Evolutionary conservation across 2,888 invertebrate genomes (phyloP), one percentile per base, ranked within the genome.

Genomic region (Cataglyphis albicans): DNA sequence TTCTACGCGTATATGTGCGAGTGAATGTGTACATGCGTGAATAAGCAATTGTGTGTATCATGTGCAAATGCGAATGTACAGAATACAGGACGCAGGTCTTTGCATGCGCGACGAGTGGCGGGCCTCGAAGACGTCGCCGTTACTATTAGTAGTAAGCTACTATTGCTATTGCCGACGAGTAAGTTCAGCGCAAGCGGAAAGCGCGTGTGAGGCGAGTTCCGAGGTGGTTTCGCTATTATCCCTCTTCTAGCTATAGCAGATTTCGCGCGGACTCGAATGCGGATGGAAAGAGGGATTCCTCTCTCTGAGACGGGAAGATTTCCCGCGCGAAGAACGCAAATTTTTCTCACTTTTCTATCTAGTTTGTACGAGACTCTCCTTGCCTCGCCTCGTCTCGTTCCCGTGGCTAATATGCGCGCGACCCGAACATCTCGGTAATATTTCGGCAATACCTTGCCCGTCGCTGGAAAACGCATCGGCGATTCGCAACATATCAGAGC

Each of bases 321-420:
- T 25, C 63, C 52, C 44, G 59, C 72, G 81, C 67, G 81, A 81
- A 44, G 41, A n/a, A 88, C 86, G 44, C 82, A 83, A 86, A 83
- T 90, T 90, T 90, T 89, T 89, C 88, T 90, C 90, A 89, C 89
- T 89, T 89, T 89, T 89, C 89, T 89, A 89, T 87, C 90, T 90
- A 86, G 87, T 90, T 89, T 90, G 76, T 90, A 88, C 67, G 86
- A 86, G 81, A 82, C 84, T 83, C 83, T 84, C 63, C 76, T 81
- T 44, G 78, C 44, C 81, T 76, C 83, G 85, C 74, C 85, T 76
- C 55, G 64, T 81, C 73, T 85, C 83, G 84, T 57, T 72, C 63
- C 64, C 29, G 57, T 32, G 29, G 38, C 38, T n/a, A 52, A 6
- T 29, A 52, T 57, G 32, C 41, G 35, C 68, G 55, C 48, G 84